Evolutionary conservation across 1,140 invertebrate genomes (phyloP), one percentile per base, ranked within the genome.

Genomic region (Drosophila kurseongensis): DNA sequence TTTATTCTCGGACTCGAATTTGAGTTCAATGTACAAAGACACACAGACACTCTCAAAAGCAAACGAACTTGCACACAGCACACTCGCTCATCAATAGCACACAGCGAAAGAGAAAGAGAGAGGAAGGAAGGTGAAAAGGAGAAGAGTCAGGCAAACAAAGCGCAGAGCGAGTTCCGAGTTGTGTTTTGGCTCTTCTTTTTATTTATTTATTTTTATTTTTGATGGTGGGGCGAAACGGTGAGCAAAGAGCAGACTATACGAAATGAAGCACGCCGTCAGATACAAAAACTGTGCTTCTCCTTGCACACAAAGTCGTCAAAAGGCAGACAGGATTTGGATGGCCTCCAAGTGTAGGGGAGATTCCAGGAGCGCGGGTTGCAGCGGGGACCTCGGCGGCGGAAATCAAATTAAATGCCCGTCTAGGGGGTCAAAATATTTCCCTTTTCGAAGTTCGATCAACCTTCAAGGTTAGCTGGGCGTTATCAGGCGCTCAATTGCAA

Each of bases 1-100:
- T 61, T 29, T 59, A 40, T 42, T 35, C 13, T 60, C 14, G 27
- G 38, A 27, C 23, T 65, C 38, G 60, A 68, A 45, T 68, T 69
- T 45, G 83, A 86, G 82, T 86, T 86, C 83, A 86, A 88, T 78
- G 83, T 82, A 86, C 83, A 86, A 75, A 82, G 62, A 59, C 69
- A 47, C 61, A 78, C 78, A 58, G 36, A 47, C 55, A 74, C 44
- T 59, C 59, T 52, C 9, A 12, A 13, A 36, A 14, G 50, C 0
- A 57, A 56, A 66, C 42, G 40, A 41, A 55, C 60, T 59, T 10
- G 54, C 41, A 48, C 36, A 51, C 36, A 51, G 14, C 18, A 47
- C 23, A 61, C 36, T 38, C 18, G 42, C 41, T 40, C 40, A 41
- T 36, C 14, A 57, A 29, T 35, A 23, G 45, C 42, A 29, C 40